These are phyloP conservation scores for Fratercula arctica DNA, from an alignment of 2,797 vertebrate species.

Conservation along the genomic window DNA sequence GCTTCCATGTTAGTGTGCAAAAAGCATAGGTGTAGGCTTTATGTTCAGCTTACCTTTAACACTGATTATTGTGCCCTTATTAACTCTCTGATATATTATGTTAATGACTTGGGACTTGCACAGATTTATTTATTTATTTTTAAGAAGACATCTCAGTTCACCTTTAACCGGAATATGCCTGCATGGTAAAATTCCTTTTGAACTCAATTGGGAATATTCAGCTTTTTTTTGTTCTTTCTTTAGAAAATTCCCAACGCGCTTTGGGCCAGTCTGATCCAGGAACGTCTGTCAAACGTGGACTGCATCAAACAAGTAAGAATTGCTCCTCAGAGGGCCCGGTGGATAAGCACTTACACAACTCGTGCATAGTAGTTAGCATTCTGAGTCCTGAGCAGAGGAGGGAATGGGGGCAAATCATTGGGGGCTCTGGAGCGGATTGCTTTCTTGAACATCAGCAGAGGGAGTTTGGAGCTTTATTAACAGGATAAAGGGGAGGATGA, in stretches of 20 bases:
- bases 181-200: slow-evolving; percentile 27
- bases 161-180: slow-evolving; percentile 25
- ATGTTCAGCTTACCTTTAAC: slow-evolving; percentile 1
- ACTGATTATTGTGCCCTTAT: not conserved
- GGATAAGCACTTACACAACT: slow-evolving; percentile 70
- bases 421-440: slow-evolving; percentile 43
- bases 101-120: not conserved
- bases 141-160: slow-evolving; percentile 9
- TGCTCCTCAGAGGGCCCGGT: slow-evolving; percentile 18
- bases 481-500: slow-evolving; percentile 80
- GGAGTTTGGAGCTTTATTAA: slow-evolving; percentile 80
- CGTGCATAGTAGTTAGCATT: slow-evolving; percentile 57
- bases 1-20: not conserved
- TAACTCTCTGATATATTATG: slow-evolving; percentile 19
- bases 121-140: not conserved
- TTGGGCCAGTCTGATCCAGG: slow-evolving; percentile 77
- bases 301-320: slow-evolving; percentile 80
- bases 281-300: slow-evolving; percentile 80
- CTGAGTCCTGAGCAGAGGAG: slow-evolving; percentile 51
- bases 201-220: slow-evolving; percentile 39
- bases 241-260: slow-evolving; percentile 74
- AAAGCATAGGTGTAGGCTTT: not conserved
- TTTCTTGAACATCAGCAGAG: slow-evolving; percentile 69
- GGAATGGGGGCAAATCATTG: slow-evolving; percentile 55
- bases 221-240: slow-evolving; percentile 50